A percentile compares a stretch with the other conserved stretches of the same genome.
These are phyloP conservation scores for Drosophila nigromelanica DNA, from an alignment of 1,140 invertebrate genomes.

Conservation along the genomic window DNA sequence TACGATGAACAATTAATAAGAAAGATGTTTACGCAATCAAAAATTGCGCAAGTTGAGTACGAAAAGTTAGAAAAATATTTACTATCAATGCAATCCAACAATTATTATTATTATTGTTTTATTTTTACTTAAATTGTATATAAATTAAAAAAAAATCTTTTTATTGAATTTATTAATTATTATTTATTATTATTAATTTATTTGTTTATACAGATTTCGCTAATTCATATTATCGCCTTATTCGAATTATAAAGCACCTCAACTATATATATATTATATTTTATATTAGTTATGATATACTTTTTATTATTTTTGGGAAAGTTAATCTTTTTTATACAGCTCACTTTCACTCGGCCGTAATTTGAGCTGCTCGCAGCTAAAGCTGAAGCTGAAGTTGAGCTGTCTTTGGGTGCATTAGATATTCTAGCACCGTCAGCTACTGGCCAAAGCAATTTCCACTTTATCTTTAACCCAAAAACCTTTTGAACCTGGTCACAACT, in stretches of 20 bases:
- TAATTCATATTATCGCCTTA: too few relatives aligned
- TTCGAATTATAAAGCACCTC: too few relatives aligned
- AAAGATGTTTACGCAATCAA: too few relatives aligned
- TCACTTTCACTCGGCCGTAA: constrained; percentile 32
- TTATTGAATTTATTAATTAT: too few relatives aligned
- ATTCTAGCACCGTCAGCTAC: constrained; percentile 29
- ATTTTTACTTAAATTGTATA: too few relatives aligned
- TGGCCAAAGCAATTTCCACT: constrained; percentile 55
- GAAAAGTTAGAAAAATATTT: too few relatives aligned
- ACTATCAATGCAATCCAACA: too few relatives aligned
- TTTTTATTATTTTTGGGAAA: constrained; percentile 11
- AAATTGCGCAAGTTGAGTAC: too few relatives aligned
- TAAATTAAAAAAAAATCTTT: too few relatives aligned
- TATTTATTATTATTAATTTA: too few relatives aligned
- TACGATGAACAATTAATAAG: neutral
- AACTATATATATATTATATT: neutral
- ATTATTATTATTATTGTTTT: too few relatives aligned
- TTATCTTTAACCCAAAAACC: constrained; percentile 63
- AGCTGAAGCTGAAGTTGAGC: constrained; percentile 4
- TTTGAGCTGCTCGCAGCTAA: constrained; percentile 14
- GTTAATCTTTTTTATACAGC: constrained; percentile 8
- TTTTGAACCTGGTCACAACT: constrained; percentile 40
- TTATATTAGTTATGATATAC: neutral
- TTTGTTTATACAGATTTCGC: neutral
- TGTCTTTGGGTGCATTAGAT: constrained; percentile 22